phyloP scores from a whole-genome alignment of 64 coral and sea anemone genomes.

The Porites australiensis region DNA sequence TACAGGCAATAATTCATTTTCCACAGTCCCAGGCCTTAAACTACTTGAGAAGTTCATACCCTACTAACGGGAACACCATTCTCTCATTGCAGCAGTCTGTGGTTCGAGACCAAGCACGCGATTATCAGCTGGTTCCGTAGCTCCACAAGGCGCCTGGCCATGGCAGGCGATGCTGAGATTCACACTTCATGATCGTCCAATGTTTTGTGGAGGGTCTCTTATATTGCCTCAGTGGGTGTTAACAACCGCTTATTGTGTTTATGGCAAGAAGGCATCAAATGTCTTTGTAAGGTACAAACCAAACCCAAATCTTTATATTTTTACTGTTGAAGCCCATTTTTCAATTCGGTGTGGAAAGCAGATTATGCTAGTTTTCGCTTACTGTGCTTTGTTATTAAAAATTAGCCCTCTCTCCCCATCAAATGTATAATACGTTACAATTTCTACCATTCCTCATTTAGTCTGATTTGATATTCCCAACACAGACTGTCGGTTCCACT shows the following conservation, averaged over 20 bases:
- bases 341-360: too few species aligned
- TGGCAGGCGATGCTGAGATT: conserved; percentile 55
- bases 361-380: too few species aligned
- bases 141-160: conserved; percentile 35
- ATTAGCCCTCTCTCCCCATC: too few species aligned
- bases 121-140: conserved; percentile 20
- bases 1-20: too few species aligned
- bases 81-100: conserved; percentile 19
- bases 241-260: conserved; percentile 54
- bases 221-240: conserved; percentile 46
- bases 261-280: conserved; percentile 22
- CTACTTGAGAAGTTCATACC: neutral
- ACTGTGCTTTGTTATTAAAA: too few species aligned
- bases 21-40: too few species aligned
- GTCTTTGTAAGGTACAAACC: conserved; percentile 41
- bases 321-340: too few species aligned
- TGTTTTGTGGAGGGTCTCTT: conserved; percentile 42
- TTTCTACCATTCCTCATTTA: too few species aligned
- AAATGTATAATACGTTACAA: too few species aligned
- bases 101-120: conserved; percentile 10
- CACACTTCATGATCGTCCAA: conserved; percentile 28
- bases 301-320: neutral
- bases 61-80: neutral
- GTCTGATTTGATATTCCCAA: too few species aligned
- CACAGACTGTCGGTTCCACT: too few species aligned